Conservation (phyloP, 2,113 vertebrate genomes). For the mouse (Mus musculus) region DNA sequence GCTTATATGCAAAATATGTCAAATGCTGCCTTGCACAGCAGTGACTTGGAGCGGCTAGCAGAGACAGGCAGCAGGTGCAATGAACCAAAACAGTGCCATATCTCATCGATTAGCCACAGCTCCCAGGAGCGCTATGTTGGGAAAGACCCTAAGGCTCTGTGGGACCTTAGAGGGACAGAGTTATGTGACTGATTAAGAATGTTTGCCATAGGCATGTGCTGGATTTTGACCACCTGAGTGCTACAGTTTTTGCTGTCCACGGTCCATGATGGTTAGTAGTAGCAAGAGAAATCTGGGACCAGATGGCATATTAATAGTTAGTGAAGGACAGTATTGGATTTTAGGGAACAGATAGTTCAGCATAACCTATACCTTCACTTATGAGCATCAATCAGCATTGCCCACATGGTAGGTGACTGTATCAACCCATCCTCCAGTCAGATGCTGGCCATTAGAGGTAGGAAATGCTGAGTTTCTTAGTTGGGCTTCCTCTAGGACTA, state of each 20-base stretch:
- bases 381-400: not conserved
- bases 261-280: not conserved
- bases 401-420: not conserved
- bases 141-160: not conserved
- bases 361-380: not conserved
- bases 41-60: not conserved
- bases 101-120: constrained; percentile 12
- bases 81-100: not conserved
- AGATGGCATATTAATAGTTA: not conserved
- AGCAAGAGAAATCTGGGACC: not conserved
- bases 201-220: constrained; percentile 2
- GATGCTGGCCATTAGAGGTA: not conserved
- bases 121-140: not conserved
- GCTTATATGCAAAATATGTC: not conserved
- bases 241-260: not conserved
- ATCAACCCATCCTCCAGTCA: not conserved
- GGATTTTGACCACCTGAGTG: not conserved
- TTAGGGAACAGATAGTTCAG: not conserved
- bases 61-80: not conserved
- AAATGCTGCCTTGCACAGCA: not conserved
- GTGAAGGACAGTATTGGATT: not conserved
- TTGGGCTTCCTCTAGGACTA: not conserved
- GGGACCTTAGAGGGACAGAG: not conserved
- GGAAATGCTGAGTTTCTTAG: not conserved
- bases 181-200: constrained; percentile 36